phyloP scores from a whole-genome alignment of 2,888 invertebrate species.

The Caenorhabditis drosophilae region DNA sequence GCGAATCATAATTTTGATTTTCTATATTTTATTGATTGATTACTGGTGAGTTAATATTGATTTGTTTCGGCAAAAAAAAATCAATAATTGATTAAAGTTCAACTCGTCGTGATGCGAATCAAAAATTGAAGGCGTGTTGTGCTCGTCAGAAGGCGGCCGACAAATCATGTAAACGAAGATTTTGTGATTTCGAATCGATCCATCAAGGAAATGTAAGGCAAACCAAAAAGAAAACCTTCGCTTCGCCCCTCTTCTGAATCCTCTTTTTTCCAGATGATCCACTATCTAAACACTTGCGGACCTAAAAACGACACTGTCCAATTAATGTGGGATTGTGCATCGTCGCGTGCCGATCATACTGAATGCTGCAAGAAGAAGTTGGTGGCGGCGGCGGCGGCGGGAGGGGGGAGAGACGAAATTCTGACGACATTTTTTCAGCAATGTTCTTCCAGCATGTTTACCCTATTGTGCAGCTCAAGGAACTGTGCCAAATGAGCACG shows the following conservation, averaged over 20 bases:
- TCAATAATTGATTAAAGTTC: no score
- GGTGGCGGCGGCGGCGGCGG: slow-evolving; percentile 5
- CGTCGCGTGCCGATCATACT: slow-evolving; percentile 61
- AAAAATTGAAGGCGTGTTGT: slow-evolving; percentile 63
- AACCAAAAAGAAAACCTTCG: background rate
- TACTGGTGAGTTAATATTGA: no score
- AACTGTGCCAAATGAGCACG: slow-evolving; percentile 56
- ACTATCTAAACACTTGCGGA: slow-evolving; percentile 59
- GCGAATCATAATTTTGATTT: no score
- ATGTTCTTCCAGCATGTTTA: slow-evolving; percentile 57
- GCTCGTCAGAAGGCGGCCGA: slow-evolving; percentile 63
- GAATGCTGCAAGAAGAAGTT: slow-evolving; percentile 64
- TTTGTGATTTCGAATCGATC: slow-evolving; percentile 63
- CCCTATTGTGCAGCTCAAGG: slow-evolving; percentile 58
- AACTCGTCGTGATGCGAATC: slow-evolving; percentile 49
- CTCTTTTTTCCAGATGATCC: slow-evolving; percentile 41
- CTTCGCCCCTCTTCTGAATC: background rate
- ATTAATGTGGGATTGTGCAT: slow-evolving; percentile 66
- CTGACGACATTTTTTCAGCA: slow-evolving; percentile 31
- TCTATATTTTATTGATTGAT: no score
- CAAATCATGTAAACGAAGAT: slow-evolving; percentile 59
- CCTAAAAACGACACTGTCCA: slow-evolving; percentile 58
- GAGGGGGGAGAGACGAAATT: background rate
- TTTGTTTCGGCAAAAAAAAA: no score
- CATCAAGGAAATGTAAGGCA: slow-evolving; percentile 60